phyloP scores from a whole-genome alignment of 2,113 vertebrate genomes.

The Psammodynastes pulverulentus region DNA sequence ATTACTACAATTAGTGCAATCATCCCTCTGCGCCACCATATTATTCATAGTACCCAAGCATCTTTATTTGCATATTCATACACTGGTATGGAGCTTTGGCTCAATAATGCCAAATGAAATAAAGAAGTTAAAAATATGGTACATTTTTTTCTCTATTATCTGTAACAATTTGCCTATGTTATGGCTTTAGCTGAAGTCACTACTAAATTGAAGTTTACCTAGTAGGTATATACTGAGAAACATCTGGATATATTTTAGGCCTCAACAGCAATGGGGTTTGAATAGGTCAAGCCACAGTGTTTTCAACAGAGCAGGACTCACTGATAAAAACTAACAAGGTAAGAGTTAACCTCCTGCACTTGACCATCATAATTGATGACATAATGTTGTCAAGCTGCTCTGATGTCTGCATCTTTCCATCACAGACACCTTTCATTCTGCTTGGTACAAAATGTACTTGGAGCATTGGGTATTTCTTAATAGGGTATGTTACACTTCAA shows the following conservation, averaged over 20 bases:
- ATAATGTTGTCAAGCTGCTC: neutral
- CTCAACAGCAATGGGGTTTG: neutral
- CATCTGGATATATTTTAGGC: constrained; percentile 9
- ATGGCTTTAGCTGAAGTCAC: neutral
- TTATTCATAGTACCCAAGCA: neutral
- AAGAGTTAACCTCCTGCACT: neutral
- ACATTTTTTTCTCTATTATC: neutral
- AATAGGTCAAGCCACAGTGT: neutral
- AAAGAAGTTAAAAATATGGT: neutral
- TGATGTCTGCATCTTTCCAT: neutral
- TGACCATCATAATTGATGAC: neutral
- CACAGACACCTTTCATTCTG: neutral
- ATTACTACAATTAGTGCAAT: no score
- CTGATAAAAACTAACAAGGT: neutral
- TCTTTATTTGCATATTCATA: neutral
- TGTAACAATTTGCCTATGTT: neutral
- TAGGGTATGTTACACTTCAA: neutral
- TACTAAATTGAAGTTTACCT: neutral
- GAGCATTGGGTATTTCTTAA: neutral
- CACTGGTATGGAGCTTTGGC: neutral
- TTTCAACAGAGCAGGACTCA: neutral
- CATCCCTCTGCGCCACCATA: no score
- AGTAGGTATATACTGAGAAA: neutral
- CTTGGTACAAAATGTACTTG: neutral
- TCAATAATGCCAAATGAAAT: neutral